Conservation (phyloP, 2,113 vertebrate species). For the Drymodes brunneopygia region DNA sequence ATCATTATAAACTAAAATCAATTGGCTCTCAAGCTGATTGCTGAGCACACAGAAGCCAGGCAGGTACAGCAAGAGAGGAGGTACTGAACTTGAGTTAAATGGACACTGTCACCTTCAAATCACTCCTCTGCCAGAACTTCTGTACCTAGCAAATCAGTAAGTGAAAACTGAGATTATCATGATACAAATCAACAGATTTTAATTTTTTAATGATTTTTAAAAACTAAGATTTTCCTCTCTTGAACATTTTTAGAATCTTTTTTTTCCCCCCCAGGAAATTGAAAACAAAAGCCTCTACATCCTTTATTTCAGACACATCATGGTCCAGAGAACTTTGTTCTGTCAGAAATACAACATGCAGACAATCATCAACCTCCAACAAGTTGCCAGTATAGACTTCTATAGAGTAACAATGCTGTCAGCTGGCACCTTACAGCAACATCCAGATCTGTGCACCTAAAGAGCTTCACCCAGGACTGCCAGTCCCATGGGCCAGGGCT, state of each 20-base stretch:
- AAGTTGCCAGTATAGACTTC: not conserved
- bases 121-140: not conserved
- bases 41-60: slow-evolving; percentile 5
- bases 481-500: not conserved
- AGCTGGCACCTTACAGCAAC: not conserved
- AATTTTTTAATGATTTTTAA: not conserved
- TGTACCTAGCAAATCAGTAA: not conserved
- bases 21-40: slow-evolving; percentile 41
- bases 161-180: not conserved
- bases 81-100: not conserved
- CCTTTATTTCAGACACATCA: not conserved
- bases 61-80: slow-evolving; percentile 17
- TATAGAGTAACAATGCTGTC: not conserved
- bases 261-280: accelerated
- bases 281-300: not conserved
- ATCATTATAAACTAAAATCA: not conserved
- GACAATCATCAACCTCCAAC: not conserved
- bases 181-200: not conserved
- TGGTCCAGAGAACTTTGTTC: not conserved
- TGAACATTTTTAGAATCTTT: not conserved
- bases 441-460: not conserved
- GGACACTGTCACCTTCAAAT: not conserved
- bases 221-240: not conserved
- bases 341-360: not conserved
- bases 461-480: not conserved